Conservation (phyloP, 2,888 invertebrate genomes). For the Idaea dimidiata region DNA sequence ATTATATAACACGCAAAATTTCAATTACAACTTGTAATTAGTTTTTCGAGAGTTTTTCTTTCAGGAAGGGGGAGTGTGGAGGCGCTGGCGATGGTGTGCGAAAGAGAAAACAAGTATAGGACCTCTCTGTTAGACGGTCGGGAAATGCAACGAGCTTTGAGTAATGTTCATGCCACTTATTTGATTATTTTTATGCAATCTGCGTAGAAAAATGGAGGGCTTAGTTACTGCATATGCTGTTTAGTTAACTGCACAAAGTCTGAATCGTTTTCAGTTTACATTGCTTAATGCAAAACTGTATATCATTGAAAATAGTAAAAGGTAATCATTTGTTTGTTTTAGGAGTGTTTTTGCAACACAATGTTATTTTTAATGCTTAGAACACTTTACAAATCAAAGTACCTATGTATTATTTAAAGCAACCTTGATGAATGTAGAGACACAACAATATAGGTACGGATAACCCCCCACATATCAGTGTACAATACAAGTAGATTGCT, state of each 20-base stretch:
- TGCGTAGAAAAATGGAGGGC: slow-evolving; percentile 73
- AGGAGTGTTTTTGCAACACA: background rate
- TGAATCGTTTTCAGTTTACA: slow-evolving; percentile 32
- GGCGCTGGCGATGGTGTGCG: slow-evolving; percentile 48
- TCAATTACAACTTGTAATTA: slow-evolving; percentile 83
- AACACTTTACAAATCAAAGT: too few species aligned
- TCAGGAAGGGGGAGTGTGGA: slow-evolving; percentile 72
- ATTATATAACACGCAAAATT: slow-evolving; percentile 83
- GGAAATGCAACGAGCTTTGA: slow-evolving; percentile 64
- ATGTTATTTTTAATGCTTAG: too few species aligned
- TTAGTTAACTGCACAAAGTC: slow-evolving; percentile 70
- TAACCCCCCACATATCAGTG: slow-evolving; percentile 26
- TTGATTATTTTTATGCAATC: slow-evolving; percentile 80
- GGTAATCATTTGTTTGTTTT: background rate
- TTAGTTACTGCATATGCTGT: slow-evolving; percentile 65
- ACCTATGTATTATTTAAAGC: too few species aligned
- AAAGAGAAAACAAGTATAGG: slow-evolving; percentile 40
- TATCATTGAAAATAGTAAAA: background rate
- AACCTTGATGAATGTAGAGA: too few species aligned
- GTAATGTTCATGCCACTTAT: slow-evolving; percentile 77
- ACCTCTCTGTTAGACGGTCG: slow-evolving; percentile 46
- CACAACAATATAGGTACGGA: too few species aligned
- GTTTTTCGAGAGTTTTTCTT: slow-evolving; percentile 82
- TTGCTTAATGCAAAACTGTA: slow-evolving; percentile 1
- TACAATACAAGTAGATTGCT: slow-evolving; percentile 34